Evolutionary conservation across 2,113 vertebrate species (phyloP).

Genomic region (Mohoua ochrocephala): DNA sequence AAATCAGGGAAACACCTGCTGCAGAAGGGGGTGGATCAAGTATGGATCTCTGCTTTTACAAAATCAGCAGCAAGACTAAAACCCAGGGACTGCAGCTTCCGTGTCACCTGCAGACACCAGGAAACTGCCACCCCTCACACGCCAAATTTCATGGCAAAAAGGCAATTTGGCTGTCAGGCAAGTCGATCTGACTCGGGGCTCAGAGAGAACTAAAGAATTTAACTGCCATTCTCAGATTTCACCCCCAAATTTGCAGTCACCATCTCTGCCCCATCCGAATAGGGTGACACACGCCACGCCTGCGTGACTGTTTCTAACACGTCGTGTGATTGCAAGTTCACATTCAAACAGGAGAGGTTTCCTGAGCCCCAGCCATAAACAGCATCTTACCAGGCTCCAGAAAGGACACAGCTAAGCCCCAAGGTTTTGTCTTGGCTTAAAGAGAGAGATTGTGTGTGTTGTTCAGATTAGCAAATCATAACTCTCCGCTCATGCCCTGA

Average conservation of each 20-base stretch:
- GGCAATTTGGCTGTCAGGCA: not conserved
- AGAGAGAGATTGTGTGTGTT: not conserved
- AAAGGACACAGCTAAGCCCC: not conserved
- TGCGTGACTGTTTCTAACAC: not conserved
- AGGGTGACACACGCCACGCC: not conserved
- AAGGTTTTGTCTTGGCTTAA: constrained; percentile 4
- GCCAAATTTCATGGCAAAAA: not conserved
- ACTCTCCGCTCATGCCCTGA: not conserved
- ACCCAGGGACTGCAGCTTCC: not conserved
- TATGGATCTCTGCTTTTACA: not conserved
- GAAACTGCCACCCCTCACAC: not conserved
- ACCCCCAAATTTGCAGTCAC: not conserved
- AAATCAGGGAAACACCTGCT: not conserved
- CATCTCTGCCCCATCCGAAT: not conserved
- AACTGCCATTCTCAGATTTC: not conserved
- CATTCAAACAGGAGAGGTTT: not conserved
- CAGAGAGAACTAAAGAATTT: not conserved
- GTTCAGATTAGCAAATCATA: not conserved
- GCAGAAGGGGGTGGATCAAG: not conserved
- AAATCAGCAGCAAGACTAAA: not conserved
- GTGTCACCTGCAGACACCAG: not conserved
- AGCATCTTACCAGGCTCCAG: not conserved
- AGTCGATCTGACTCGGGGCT: not conserved
- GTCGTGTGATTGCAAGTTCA: not conserved
- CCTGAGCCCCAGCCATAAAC: not conserved